Percentiles rank a stretch among this genome's conserved stretches.
phyloP scores from a whole-genome alignment of 2,113 vertebrate species.

The Platysteira castanea region DNA sequence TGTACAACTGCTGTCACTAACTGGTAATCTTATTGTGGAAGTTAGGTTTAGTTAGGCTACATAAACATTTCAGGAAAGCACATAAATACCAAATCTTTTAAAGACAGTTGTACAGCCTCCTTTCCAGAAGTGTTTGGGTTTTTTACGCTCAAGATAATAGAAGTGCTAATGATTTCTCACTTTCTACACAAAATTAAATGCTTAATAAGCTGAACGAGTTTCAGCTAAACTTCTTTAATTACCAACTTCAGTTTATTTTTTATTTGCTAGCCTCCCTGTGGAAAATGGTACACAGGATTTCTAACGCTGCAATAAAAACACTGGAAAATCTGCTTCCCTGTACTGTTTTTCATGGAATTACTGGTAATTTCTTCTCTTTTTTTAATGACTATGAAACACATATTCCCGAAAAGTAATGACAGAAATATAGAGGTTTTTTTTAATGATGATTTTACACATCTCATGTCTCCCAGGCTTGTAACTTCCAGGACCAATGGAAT shows the following conservation, averaged over 20 bases:
- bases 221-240: slow-evolving; percentile 15
- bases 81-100: not conserved
- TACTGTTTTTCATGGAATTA: not conserved
- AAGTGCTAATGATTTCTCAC: not conserved
- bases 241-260: not conserved
- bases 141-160: not conserved
- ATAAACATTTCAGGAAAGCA: not conserved
- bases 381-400: not conserved
- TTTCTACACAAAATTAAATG: slow-evolving; percentile 18
- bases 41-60: not conserved
- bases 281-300: not conserved
- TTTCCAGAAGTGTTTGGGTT: not conserved
- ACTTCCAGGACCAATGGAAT: not conserved
- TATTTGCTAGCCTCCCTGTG: not conserved
- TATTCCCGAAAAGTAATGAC: not conserved
- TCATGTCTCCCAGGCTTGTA: not conserved
- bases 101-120: not conserved
- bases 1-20: not conserved
- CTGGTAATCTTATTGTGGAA: not conserved
- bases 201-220: slow-evolving; percentile 29
- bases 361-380: not conserved
- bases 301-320: not conserved
- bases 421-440: not conserved
- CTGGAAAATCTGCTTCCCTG: not conserved
- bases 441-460: not conserved